These are phyloP conservation scores for Onthophagus taurus DNA, from an alignment of 1,140 invertebrate genomes.

Conservation along the genomic window DNA sequence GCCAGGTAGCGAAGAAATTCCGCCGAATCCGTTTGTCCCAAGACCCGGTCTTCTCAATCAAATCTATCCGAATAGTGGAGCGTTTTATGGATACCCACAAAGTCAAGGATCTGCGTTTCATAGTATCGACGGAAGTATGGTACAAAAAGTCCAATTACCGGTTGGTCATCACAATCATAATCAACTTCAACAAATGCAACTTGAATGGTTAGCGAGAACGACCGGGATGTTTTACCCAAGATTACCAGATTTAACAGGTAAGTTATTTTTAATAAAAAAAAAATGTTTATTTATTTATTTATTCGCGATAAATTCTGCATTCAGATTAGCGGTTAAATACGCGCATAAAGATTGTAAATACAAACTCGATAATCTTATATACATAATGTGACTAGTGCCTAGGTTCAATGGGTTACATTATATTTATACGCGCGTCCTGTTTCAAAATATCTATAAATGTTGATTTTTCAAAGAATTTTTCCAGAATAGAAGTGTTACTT, in stretches of 20 bases:
- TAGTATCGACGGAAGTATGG: slow-evolving; percentile 25
- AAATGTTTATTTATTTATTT: neutral
- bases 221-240: slow-evolving; percentile 79
- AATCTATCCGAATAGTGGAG: slow-evolving; percentile 27
- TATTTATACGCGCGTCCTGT: too few relatives aligned
- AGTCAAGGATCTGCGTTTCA: slow-evolving; percentile 36
- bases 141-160: slow-evolving; percentile 28
- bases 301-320: too few relatives aligned
- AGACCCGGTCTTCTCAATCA: slow-evolving; percentile 32
- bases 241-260: slow-evolving; percentile 55
- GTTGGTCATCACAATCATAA: slow-evolving; percentile 34
- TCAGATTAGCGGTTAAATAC: too few relatives aligned
- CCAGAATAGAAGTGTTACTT: too few relatives aligned
- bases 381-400: too few relatives aligned
- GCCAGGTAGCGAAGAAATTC: slow-evolving; percentile 37
- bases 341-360: too few relatives aligned
- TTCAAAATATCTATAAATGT: too few relatives aligned
- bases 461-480: too few relatives aligned
- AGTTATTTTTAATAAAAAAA: neutral
- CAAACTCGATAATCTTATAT: too few relatives aligned
- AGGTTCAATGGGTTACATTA: too few relatives aligned
- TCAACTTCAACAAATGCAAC: slow-evolving; percentile 69
- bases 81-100: slow-evolving; percentile 30
- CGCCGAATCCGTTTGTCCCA: slow-evolving; percentile 28
- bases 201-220: slow-evolving; percentile 74